These are phyloP conservation scores for Heterodera filipjevi DNA, from an alignment of 2,888 invertebrate genomes.

Conservation along the genomic window DNA sequence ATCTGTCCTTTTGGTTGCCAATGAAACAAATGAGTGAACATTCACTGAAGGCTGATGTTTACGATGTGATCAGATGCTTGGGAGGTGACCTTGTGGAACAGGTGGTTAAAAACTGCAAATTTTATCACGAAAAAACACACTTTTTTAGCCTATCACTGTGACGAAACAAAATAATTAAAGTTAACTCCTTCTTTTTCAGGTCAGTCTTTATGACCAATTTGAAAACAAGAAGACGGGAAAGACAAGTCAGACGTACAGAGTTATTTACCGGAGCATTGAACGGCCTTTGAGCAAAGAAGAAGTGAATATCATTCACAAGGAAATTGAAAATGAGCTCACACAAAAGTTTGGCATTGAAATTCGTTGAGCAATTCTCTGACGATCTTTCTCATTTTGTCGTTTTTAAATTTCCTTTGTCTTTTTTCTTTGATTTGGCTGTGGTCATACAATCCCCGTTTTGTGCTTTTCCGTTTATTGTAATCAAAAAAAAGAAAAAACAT, in stretches of 20 bases:
- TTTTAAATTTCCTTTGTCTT: no score
- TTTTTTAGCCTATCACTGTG: no score
- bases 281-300: slow-evolving; percentile 83
- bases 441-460: not conserved
- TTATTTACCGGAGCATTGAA: slow-evolving; percentile 90
- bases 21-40: slow-evolving; percentile 28
- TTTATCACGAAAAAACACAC: not conserved
- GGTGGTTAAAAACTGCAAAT: slow-evolving; percentile 56
- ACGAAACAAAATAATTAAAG: no score
- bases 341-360: slow-evolving; percentile 46
- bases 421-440: not conserved
- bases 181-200: slow-evolving; percentile 32
- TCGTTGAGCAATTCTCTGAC: slow-evolving; percentile 32
- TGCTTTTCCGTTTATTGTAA: no score
- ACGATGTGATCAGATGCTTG: slow-evolving; percentile 84
- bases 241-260: slow-evolving; percentile 83
- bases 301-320: slow-evolving; percentile 67
- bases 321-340: slow-evolving; percentile 50
- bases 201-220: slow-evolving; percentile 78
- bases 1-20: slow-evolving; percentile 96
- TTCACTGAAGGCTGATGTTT: slow-evolving; percentile 69
- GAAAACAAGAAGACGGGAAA: slow-evolving; percentile 80
- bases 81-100: slow-evolving; percentile 93
- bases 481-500: no score
- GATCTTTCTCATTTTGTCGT: no score